phyloP scores from a whole-genome alignment of 2,888 invertebrate species.

The Auanema sp. region DNA sequence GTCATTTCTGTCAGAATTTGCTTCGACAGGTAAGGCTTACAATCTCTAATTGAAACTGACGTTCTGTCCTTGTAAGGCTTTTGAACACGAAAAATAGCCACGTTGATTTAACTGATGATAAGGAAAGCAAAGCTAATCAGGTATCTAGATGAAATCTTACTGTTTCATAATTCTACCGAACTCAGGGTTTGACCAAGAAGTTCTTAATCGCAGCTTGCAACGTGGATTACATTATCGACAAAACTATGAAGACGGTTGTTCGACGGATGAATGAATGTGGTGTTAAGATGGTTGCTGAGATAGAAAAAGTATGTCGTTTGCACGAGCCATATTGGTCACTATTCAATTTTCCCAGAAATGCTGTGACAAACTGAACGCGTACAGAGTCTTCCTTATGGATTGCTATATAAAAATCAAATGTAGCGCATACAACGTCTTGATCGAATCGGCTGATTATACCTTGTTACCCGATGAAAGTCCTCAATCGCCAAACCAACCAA shows the following conservation, averaged over 20 bases:
- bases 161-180: not conserved
- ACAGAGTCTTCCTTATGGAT: slow-evolving; percentile 45
- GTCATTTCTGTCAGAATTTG: slow-evolving; percentile 38
- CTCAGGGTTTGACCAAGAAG: slow-evolving; percentile 45
- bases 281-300: slow-evolving; percentile 56
- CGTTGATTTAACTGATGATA: not conserved
- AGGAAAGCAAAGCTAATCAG: slow-evolving; percentile 11
- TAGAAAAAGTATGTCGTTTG: slow-evolving; percentile 50
- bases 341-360: slow-evolving; percentile 35
- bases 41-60: slow-evolving; percentile 8
- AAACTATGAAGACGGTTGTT: slow-evolving; percentile 50
- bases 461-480: slow-evolving; percentile 51
- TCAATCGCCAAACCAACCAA: not conserved
- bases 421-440: slow-evolving; percentile 41
- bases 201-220: slow-evolving; percentile 60
- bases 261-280: slow-evolving; percentile 57
- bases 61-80: slow-evolving; percentile 2
- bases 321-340: not conserved
- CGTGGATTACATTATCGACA: slow-evolving; percentile 58
- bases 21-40: slow-evolving; percentile 24
- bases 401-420: slow-evolving; percentile 54
- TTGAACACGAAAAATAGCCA: slow-evolving; percentile 6
- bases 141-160: not conserved
- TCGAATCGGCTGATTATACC: slow-evolving; percentile 48
- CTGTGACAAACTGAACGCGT: slow-evolving; percentile 47